Conservation (phyloP, 2,888 invertebrate species). For the Seira sanloemensis region DNA sequence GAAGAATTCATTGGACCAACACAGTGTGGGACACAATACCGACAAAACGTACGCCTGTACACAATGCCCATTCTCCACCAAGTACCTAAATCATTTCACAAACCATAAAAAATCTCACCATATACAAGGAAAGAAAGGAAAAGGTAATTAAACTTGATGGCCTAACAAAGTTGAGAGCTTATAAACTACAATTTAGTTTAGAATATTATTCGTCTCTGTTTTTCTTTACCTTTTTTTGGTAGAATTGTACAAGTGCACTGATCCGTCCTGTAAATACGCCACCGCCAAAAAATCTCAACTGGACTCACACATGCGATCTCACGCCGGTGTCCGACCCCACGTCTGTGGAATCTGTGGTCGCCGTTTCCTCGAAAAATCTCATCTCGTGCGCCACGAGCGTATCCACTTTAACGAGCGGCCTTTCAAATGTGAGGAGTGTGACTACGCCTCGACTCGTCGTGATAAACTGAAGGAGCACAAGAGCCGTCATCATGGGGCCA, state of each 20-base stretch:
- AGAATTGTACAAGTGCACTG: constrained; percentile 78
- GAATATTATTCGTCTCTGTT: no score
- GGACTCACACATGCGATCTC: constrained; percentile 81
- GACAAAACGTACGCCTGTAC: constrained; percentile 81
- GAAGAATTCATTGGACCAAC: constrained; percentile 80
- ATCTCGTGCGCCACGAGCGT: constrained; percentile 81
- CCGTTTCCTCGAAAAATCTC: constrained; percentile 83
- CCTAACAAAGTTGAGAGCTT: no score
- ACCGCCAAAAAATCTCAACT: constrained; percentile 82
- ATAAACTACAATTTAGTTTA: no score
- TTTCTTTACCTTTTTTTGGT: constrained; percentile 21
- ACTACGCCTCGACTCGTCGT: constrained; percentile 81
- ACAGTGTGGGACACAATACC: constrained; percentile 79
- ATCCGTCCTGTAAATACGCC: constrained; percentile 80
- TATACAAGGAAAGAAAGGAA: constrained; percentile 74
- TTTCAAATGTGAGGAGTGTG: constrained; percentile 81
- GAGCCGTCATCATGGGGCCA: constrained; percentile 77
- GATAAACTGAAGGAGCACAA: constrained; percentile 82
- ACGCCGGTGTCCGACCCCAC: constrained; percentile 79
- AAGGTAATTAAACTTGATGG: constrained; percentile 39
- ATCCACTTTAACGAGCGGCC: constrained; percentile 79
- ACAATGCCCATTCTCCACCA: constrained; percentile 82
- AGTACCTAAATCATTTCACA: constrained; percentile 82
- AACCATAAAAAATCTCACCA: constrained; percentile 82
- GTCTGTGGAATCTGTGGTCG: constrained; percentile 80